These are phyloP conservation scores for Acestrorhynchus altus DNA, from an alignment of 2,797 vertebrate genomes.

Conservation along the genomic window DNA sequence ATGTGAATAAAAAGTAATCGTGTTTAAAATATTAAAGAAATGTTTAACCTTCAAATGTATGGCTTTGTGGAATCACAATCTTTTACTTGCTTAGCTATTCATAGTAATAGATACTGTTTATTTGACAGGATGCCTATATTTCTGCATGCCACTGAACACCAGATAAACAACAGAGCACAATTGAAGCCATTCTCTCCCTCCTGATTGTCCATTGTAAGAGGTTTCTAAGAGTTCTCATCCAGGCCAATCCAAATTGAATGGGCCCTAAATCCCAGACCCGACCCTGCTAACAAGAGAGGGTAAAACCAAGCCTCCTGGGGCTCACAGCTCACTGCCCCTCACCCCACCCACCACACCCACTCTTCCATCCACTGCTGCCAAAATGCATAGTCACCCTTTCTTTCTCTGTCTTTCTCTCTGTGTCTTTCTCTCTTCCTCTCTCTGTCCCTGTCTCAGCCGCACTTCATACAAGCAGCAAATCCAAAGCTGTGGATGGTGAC, in stretches of 20 bases:
- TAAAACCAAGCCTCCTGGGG: background rate
- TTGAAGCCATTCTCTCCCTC: background rate
- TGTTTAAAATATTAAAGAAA: too few species aligned
- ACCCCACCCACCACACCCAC: background rate
- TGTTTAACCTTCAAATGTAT: too few species aligned
- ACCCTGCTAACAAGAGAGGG: background rate
- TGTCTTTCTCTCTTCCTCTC: background rate
- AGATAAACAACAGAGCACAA: background rate
- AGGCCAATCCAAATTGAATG: constrained; percentile 15
- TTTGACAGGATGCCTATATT: too few species aligned
- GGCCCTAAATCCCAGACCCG: background rate
- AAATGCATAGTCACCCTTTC: constrained; percentile 10
- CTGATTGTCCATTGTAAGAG: background rate
- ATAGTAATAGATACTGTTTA: too few species aligned
- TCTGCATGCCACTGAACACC: background rate
- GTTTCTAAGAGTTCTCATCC: background rate
- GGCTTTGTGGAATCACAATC: too few species aligned
- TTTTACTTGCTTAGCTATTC: too few species aligned
- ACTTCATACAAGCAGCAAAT: background rate
- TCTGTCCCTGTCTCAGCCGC: background rate
- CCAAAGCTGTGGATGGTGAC: constrained; percentile 6
- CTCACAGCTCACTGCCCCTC: background rate
- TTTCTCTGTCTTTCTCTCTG: background rate
- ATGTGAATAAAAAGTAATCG: too few species aligned
- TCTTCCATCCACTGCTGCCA: background rate